phyloP scores from a whole-genome alignment of 2,888 invertebrate species.

The Cynaeus angustus region DNA sequence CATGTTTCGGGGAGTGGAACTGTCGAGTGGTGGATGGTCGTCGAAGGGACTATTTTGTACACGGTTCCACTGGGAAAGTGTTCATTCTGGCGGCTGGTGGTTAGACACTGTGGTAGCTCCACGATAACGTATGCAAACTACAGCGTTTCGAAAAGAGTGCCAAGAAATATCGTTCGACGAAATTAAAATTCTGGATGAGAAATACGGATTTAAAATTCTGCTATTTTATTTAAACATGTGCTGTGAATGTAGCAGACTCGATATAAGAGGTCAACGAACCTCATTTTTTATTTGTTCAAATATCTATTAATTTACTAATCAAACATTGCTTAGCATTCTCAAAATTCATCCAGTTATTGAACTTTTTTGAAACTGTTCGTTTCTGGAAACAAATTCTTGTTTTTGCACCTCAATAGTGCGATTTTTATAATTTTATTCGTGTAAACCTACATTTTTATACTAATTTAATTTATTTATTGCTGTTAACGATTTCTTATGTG shows the following conservation, averaged over 20 bases:
- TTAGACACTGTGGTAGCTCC: constrained; percentile 70
- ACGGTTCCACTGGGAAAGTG: constrained; percentile 60
- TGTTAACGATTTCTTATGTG: too few relatives aligned
- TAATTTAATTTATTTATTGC: too few relatives aligned
- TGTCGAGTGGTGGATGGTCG: constrained; percentile 44
- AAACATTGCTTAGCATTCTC: too few relatives aligned
- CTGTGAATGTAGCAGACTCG: not conserved
- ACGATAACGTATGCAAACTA: constrained; percentile 69
- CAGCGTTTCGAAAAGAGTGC: constrained; percentile 51
- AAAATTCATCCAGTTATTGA: too few relatives aligned
- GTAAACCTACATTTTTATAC: too few relatives aligned
- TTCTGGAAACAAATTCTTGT: too few relatives aligned
- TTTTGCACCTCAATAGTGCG: too few relatives aligned
- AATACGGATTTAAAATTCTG: constrained; percentile 1
- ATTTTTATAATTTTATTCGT: too few relatives aligned
- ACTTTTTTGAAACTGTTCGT: too few relatives aligned
- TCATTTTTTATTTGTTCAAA: too few relatives aligned
- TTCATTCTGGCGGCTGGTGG: constrained; percentile 66
- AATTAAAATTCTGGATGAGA: constrained; percentile 31
- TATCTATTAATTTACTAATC: too few relatives aligned
- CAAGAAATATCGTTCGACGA: constrained; percentile 53
- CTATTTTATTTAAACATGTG: not conserved
- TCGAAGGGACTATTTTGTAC: constrained; percentile 13
- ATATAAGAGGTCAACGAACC: too few relatives aligned
- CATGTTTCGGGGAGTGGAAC: constrained; percentile 62